Evolutionary conservation across 2,797 vertebrate genomes (phyloP), one percentile per base, ranked within the genome.

Genomic region (Rhinatrema bivittatum): DNA sequence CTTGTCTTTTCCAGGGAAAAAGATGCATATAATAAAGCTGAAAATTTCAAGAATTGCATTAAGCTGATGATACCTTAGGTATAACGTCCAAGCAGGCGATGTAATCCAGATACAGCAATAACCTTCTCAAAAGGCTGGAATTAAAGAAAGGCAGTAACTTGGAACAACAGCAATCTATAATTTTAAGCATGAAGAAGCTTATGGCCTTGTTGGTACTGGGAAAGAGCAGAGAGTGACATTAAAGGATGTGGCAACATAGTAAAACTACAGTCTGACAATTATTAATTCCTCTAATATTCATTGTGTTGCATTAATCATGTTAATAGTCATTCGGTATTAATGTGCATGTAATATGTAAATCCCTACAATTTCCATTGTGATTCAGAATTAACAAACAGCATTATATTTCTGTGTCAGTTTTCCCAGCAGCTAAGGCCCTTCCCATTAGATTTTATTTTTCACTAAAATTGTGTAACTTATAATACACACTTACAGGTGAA

Each of bases 301-400:
- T 62, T 53, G 39, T 34, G 34, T 55, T 55, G 39, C 26, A 57
- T 53, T 50, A 60, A 56, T 62, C 53, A 35, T 46, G 54, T 53
- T 60, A 53, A 58, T n/a, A 44, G 56, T 62, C 33, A 31, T 42
- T 48, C 46, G 31, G 43, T 25, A 42, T 60, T 62, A 60, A 60
- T 58, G 51, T 40, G 48, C 50, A 50, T 5, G 27, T 53, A 53
- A 58, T 58, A 56, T 56, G 42, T 40, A 66, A 56, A 61, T 63
- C 25, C 27, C 53, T 58, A 50, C 40, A 49, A 51, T 65, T 60
- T 53, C 47, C 26, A 18, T 2, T 40, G 39, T 48, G 54, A 51
- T 41, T 44, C 40, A 28, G 38, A 25, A 32, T 51, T 13, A n/a
- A 46, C 64, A 46, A 50, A 31, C 48, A 19, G 43, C 0, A 2